Evolutionary conservation across 2,888 invertebrate species (phyloP).

Genomic region (Lottia gigantea): DNA sequence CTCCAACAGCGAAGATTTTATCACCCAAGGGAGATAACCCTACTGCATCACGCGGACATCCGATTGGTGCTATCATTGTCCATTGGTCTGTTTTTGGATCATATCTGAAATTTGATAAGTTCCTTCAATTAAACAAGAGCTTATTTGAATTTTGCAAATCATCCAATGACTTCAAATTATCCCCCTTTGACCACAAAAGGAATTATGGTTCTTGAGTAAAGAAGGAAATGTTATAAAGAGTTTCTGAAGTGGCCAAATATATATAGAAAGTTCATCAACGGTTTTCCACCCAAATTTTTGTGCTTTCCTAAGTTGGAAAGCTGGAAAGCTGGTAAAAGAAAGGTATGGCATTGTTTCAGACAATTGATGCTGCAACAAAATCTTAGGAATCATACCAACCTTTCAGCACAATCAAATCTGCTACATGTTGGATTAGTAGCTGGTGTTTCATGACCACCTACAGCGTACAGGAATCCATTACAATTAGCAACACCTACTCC

Average conservation of each 20-base stretch:
- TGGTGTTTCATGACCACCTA: conserved; percentile 94
- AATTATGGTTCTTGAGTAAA: no score
- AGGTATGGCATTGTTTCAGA: no score
- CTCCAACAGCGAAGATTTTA: conserved; percentile 84
- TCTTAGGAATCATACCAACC: conserved; percentile 71
- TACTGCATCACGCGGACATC: conserved; percentile 87
- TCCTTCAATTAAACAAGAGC: no score
- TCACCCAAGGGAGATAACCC: conserved; percentile 89
- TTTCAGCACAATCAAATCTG: conserved; percentile 89
- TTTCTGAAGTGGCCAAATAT: no score
- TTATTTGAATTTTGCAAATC: no score
- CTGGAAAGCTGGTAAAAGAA: no score
- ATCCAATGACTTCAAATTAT: no score
- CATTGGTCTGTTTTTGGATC: conserved; percentile 83
- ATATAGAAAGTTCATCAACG: no score
- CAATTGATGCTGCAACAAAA: neutral
- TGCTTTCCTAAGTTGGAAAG: no score
- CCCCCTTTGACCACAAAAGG: no score
- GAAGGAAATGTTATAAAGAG: no score
- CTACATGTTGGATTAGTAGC: conserved; percentile 85
- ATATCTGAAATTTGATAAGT: conserved; percentile 68
- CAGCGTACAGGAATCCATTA: conserved; percentile 88
- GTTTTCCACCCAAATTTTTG: no score
- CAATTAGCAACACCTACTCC: conserved; percentile 91
- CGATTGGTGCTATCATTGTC: conserved; percentile 86